These are phyloP conservation scores for Aphrophora alni DNA, from an alignment of 2,888 invertebrate species.

Conservation along the genomic window DNA sequence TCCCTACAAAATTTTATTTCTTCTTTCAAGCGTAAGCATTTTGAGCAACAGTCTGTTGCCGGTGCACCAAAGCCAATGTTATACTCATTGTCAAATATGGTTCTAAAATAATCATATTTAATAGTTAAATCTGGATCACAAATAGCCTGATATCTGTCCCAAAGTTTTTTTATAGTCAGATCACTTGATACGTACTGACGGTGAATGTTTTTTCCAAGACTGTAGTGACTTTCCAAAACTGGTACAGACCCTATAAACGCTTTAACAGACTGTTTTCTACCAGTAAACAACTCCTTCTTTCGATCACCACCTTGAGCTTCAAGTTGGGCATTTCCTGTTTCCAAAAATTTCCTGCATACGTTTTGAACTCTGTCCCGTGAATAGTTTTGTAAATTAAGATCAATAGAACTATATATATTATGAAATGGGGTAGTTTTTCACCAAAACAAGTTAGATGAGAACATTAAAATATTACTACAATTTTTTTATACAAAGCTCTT, in stretches of 20 bases:
- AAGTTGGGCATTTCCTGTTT: conserved; percentile 21
- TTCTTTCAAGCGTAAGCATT: conserved; percentile 26
- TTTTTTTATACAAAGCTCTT: too few species aligned
- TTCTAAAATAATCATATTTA: conserved; percentile 33
- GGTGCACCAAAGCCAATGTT: conserved; percentile 36
- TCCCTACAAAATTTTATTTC: conserved; percentile 21
- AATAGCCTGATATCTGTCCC: conserved; percentile 11
- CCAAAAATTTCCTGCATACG: conserved; percentile 29
- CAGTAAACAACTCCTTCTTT: conserved; percentile 11
- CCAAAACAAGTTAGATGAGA: too few species aligned
- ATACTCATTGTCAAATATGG: conserved; percentile 21
- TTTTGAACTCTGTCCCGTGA: conserved; percentile 23
- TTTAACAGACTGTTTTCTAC: conserved; percentile 22
- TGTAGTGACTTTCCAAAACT: conserved; percentile 22
- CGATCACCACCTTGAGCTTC: conserved; percentile 32
- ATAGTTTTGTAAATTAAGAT: too few species aligned
- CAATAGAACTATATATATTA: too few species aligned
- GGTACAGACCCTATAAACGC: conserved; percentile 30
- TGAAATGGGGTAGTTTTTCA: too few species aligned
- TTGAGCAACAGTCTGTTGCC: conserved; percentile 29
- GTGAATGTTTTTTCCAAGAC: conserved; percentile 16
- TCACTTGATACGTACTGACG: conserved; percentile 28
- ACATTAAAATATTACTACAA: too few species aligned
- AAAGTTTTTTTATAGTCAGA: conserved; percentile 28
- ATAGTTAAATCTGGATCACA: conserved; percentile 12